Conservation (phyloP, 2,797 vertebrate species). For the Anniella stebbinsi region DNA sequence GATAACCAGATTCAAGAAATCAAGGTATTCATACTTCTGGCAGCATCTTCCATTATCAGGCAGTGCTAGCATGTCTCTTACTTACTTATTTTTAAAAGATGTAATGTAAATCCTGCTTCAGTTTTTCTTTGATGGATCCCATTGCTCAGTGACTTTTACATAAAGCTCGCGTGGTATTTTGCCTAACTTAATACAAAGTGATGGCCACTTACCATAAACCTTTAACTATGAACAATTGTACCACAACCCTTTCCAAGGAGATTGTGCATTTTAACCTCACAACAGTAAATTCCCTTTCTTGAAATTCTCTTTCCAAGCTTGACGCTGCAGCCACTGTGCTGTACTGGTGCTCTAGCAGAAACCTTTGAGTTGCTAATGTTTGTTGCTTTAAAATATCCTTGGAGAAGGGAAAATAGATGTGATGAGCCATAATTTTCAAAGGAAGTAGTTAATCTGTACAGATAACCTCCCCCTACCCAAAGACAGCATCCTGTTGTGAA, state of each 20-base stretch:
- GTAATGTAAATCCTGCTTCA: not conserved
- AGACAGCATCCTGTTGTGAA: not conserved
- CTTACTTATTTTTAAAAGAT: not conserved
- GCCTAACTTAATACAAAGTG: not conserved
- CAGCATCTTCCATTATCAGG: not conserved
- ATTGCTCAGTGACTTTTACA: not conserved
- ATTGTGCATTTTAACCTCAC: not conserved
- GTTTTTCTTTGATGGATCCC: not conserved
- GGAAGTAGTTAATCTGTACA: not conserved
- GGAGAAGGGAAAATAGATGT: not conserved
- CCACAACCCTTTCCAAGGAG: not conserved
- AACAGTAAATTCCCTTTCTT: not conserved
- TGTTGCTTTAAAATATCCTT: not conserved
- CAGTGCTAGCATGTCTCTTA: accelerated
- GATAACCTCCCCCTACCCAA: not conserved
- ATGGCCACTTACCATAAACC: not conserved
- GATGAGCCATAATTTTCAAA: not conserved
- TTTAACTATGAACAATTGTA: not conserved
- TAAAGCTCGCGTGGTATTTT: not conserved
- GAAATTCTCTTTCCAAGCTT: not conserved
- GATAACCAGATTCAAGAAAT: slow-evolving; percentile 99
- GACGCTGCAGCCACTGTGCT: not conserved
- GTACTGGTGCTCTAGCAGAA: not conserved
- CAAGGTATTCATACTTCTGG: slow-evolving; percentile 82
- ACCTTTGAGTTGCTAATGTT: not conserved